phyloP scores from a whole-genome alignment of 2,888 invertebrate species.

The Troides aeacus region DNA sequence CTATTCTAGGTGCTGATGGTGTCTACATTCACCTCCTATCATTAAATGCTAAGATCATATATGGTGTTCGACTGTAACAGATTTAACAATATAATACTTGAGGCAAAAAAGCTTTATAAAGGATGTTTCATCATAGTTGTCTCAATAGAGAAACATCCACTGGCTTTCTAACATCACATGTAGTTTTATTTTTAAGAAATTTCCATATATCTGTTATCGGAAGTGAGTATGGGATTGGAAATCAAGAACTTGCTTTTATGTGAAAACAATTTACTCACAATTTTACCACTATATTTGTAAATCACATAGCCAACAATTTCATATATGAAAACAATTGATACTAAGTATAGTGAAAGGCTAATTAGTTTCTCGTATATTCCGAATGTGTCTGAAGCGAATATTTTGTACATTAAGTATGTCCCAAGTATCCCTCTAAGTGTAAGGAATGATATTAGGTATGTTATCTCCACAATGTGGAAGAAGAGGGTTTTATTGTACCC shows the following conservation, averaged over 20 bases:
- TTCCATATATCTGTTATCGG: background rate
- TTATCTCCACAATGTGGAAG: conserved; percentile 69
- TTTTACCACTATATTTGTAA: conserved; percentile 59
- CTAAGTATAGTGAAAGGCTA: conserved; percentile 58
- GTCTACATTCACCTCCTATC: too few species aligned
- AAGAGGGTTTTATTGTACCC: conserved; percentile 69
- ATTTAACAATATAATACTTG: background rate
- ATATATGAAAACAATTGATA: conserved; percentile 68
- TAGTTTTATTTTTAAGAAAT: background rate
- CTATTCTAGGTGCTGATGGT: too few species aligned
- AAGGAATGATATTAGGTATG: conserved; percentile 74
- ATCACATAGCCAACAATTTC: conserved; percentile 66
- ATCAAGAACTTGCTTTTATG: background rate
- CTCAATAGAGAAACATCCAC: too few species aligned
- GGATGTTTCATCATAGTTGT: too few species aligned
- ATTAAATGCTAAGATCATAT: too few species aligned
- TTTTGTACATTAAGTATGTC: conserved; percentile 65
- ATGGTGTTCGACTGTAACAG: too few species aligned
- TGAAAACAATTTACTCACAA: conserved; percentile 48
- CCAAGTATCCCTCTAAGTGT: conserved; percentile 75
- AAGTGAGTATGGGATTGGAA: background rate
- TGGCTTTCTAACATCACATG: too few species aligned
- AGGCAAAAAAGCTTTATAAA: background rate
- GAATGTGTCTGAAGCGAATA: conserved; percentile 62
- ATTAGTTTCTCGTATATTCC: conserved; percentile 63